These are phyloP conservation scores for Cyrtonyx montezumae DNA, from an alignment of 2,113 vertebrate species.

Conservation along the genomic window DNA sequence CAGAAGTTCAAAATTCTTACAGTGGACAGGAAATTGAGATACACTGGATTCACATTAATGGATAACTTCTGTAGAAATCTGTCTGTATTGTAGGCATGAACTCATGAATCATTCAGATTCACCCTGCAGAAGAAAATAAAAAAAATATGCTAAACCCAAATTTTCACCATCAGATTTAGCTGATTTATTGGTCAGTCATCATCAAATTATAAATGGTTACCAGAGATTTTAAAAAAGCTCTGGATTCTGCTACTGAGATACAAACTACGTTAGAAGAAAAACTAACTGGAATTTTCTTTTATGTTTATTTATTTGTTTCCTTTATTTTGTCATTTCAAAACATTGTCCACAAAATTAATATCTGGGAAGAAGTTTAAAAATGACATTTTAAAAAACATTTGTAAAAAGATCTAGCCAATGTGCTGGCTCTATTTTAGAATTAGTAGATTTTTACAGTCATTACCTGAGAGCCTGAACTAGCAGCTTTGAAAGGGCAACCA, in stretches of 20 bases:
- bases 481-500: not conserved
- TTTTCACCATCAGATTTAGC: not conserved
- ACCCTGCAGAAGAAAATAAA: not conserved
- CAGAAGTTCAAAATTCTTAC: not conserved
- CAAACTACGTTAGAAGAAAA: not conserved
- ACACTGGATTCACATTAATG: not conserved
- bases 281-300: not conserved
- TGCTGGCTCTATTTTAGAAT: not conserved
- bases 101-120: not conserved
- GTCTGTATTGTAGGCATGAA: not conserved
- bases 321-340: not conserved
- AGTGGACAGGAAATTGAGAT: not conserved
- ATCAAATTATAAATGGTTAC: fast-evolving
- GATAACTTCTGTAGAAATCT: not conserved
- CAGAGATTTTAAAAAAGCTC: not conserved
- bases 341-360: not conserved
- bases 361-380: not conserved
- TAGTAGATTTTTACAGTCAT: not conserved
- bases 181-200: not conserved
- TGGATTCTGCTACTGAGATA: not conserved
- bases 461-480: not conserved
- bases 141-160: not conserved
- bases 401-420: not conserved
- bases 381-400: not conserved
- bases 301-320: not conserved